Conservation (phyloP, 2,113 vertebrate genomes). For the Pteruthius melanotis region DNA sequence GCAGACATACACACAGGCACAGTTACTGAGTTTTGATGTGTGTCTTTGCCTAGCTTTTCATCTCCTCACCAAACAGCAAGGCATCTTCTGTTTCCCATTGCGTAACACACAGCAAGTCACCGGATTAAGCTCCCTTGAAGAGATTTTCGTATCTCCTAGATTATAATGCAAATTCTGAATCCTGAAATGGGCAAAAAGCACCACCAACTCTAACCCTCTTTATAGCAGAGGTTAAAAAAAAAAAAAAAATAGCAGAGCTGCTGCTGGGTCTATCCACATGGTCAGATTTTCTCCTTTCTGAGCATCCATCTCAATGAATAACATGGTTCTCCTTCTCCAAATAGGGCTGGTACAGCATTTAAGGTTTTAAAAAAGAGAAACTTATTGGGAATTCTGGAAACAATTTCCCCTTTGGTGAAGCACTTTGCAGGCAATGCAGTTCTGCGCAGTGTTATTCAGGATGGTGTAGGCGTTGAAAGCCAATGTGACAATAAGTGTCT, state of each 20-base stretch:
- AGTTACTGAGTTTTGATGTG: constrained; percentile 54
- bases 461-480: constrained; percentile 85
- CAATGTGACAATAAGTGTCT: constrained; percentile 78
- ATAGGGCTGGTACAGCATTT: neutral
- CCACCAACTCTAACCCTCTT: constrained; percentile 56
- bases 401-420: constrained; percentile 81
- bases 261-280: constrained; percentile 28
- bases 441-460: constrained; percentile 91
- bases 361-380: constrained; percentile 51
- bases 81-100: constrained; percentile 70
- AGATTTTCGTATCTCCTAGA: constrained; percentile 58
- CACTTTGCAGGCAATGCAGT: constrained; percentile 97
- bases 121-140: constrained; percentile 61
- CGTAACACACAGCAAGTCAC: constrained; percentile 68
- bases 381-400: constrained; percentile 67
- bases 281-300: constrained; percentile 33
- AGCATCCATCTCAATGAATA: constrained; percentile 32
- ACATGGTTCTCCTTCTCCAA: constrained; percentile 14
- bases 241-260: neutral
- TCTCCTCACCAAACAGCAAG: constrained; percentile 61
- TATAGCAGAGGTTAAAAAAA: constrained; percentile 6
- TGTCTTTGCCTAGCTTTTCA: constrained; percentile 57
- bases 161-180: constrained; percentile 55
- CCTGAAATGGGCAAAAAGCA: constrained; percentile 53
- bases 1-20: constrained; percentile 52